phyloP scores from a whole-genome alignment of 2,113 vertebrate genomes.

The Clarias magur region DNA sequence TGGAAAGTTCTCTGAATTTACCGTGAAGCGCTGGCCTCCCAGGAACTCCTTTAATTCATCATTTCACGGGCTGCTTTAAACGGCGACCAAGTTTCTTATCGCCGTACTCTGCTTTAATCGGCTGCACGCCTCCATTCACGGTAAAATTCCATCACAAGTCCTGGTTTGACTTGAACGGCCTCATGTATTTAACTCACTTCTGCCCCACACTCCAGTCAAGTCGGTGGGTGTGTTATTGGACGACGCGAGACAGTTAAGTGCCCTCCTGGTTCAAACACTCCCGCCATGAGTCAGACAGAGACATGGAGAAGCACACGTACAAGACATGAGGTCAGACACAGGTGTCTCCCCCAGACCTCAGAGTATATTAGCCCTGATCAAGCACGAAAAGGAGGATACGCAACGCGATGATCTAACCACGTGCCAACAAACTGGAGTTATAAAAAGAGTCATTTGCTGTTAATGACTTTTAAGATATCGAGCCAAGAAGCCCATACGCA shows the following conservation, averaged over 20 bases:
- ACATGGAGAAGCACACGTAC: neutral
- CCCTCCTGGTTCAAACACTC: slow-evolving; percentile 12
- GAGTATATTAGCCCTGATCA: neutral
- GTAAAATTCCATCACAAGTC: too few species aligned
- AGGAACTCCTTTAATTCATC: too few species aligned
- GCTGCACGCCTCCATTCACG: too few species aligned
- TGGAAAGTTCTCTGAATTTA: too few species aligned
- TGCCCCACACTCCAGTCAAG: too few species aligned
- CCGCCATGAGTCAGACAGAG: neutral
- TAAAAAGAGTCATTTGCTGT: neutral
- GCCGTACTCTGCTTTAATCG: too few species aligned
- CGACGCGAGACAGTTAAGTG: slow-evolving; percentile 14
- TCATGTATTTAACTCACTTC: too few species aligned
- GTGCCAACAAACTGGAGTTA: neutral
- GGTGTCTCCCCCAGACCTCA: neutral
- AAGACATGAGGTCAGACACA: neutral
- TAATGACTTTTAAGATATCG: neutral
- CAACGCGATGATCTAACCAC: neutral
- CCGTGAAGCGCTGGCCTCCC: too few species aligned
- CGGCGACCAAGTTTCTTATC: too few species aligned
- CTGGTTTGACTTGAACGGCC: too few species aligned
- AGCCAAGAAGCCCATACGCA: neutral
- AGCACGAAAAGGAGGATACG: neutral
- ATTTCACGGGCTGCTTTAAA: too few species aligned
- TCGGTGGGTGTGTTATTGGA: too few species aligned